phyloP scores from a whole-genome alignment of 1,140 invertebrate genomes.

The Camponotus vicinus region DNA sequence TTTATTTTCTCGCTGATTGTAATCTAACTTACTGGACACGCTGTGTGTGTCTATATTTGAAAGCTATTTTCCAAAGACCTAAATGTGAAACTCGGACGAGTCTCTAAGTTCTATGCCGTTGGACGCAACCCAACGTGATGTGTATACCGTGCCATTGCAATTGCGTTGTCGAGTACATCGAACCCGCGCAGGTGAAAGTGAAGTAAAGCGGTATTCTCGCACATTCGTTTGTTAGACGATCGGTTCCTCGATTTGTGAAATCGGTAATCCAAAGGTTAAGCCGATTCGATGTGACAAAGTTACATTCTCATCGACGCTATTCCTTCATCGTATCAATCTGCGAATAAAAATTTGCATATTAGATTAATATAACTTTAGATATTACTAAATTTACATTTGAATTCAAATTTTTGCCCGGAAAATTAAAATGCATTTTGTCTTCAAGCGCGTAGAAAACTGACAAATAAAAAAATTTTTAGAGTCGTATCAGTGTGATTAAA shows the following conservation, averaged over 20 bases:
- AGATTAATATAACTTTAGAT: background rate
- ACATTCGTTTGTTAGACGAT: conserved; percentile 58
- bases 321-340: background rate
- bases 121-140: conserved; percentile 46
- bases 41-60: background rate
- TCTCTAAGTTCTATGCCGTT: conserved; percentile 38
- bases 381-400: background rate
- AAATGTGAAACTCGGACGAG: background rate
- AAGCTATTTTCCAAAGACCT: background rate
- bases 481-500: background rate
- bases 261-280: conserved; percentile 61
- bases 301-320: background rate
- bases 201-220: conserved; percentile 69
- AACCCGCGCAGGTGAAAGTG: conserved; percentile 79
- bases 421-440: background rate
- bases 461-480: background rate
- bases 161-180: conserved; percentile 73
- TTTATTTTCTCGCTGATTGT: background rate
- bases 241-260: conserved; percentile 66
- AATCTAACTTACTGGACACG: background rate
- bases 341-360: background rate
- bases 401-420: background rate
- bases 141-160: conserved; percentile 70
- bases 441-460: background rate
- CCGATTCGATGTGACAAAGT: background rate